Base-by-base conservation (phyloP, 2,888 invertebrate genomes). In the Mythimna loreyi region DNA sequence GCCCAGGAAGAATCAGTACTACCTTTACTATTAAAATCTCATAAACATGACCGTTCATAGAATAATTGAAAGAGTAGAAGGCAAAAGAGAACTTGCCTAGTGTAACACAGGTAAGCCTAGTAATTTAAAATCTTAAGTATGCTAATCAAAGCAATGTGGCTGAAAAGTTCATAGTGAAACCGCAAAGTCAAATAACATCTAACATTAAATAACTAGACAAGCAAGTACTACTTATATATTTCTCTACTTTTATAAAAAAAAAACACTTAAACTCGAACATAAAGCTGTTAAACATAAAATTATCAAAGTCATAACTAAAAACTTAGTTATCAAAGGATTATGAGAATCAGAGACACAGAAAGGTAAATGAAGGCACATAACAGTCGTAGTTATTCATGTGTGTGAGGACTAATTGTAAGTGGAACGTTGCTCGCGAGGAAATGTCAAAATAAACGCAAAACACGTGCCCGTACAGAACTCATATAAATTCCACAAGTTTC, bases 401-500 rank as follows among this genome's bases (percentile, higher is more conserved):
- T 71, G 67, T 76, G 63, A 61, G 73, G 69, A 84, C 81, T 77
- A 81, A 77, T 81, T 78, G 75, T 75, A 83, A 72, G 71, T 75
- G 83, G 81, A 81, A 80, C 76, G 62, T 67, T 65, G 74, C 70
- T 82, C 81, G 86, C 79, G 80, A 85, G 82, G 83, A 86, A 89
- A 84, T 85, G 86, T 82, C 86, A 83, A 87, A 89, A 90, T 92
- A 89, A 88, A 92, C 88, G 88, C 87, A 81, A 87, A 91, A 91
- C 93, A 93, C 91, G 92, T 93, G 93, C 91, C 85, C 77, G 86
- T 82, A 84, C 83, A 84, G 79, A 81, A 86, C 89, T 91, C 90
- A 86, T 92, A 92, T 91, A 93, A 92, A 94, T 93, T 89, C 93
- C 92, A 83, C 88, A 87, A 91, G 92, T 92, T 93, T 93, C 89